Evolutionary conservation across 2,113 vertebrate species (phyloP), one percentile per base, ranked within the genome.

Genomic region (Mandrillus leucophaeus): DNA sequence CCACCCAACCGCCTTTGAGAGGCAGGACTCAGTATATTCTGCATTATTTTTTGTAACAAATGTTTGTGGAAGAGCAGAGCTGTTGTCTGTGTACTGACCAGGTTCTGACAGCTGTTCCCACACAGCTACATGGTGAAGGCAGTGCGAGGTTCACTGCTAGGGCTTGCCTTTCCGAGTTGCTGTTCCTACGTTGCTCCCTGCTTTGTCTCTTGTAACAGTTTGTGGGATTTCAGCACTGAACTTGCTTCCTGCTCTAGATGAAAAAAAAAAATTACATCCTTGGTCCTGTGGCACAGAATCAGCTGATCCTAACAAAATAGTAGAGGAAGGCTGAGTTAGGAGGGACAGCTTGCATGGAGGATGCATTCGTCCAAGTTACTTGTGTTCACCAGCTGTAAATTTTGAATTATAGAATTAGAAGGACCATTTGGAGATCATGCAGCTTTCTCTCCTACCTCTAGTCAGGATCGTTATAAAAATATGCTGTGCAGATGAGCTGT

Each of bases 121-220:
- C 78, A 32, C 2, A 14, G 66, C 80, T 5, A 0, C 35, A 4
- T 66, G 57, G 4, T 27, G 6, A 80, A 90, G 73, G 70, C 30
- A 0, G 25, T 16, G 43, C 23, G 22, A 0, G 45, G 27, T 43
- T 73, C 25, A 5, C 70, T 38, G 22, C 48, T 6, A 1, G n/a
- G 64, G 25, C 14, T 17, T 1, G 0, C 57, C 38, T 38, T 30
- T 6, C 93, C 1, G 22, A 52, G 38, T 45, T 9, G 17, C 78
- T 30, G 40, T 57, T 30, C 38, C 12, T 50, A 25, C 10, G 0
- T 30, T 40, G 40, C 50, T 83, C 40, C 12, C 70, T 59, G 52
- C 86, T 57, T 35, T 50, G 50, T 48, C 79, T 40, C 50, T 13
- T n/a, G 9, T 79, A 45, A 45, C 45, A 9, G 20, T 55, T n/a